Evolutionary conservation across 2,797 vertebrate species (phyloP).

Genomic region (Chaunax sp.): DNA sequence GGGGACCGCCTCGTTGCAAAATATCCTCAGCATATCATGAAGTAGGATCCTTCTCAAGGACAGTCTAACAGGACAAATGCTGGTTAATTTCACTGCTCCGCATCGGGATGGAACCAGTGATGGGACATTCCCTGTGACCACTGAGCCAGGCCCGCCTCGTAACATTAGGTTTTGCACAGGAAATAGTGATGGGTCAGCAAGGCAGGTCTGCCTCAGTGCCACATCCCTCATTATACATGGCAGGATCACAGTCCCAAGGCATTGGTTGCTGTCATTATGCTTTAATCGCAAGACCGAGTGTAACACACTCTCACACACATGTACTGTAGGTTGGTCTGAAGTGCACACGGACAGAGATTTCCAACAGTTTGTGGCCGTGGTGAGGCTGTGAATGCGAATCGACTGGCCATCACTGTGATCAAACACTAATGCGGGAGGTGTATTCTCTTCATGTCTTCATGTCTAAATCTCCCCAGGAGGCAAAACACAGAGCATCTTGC

Average conservation of each 20-base stretch:
- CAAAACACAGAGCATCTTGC: conserved; percentile 18
- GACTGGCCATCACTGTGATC: conserved; percentile 37
- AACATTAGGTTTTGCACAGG: conserved; percentile 36
- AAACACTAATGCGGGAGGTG: conserved; percentile 48
- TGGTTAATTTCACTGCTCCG: conserved; percentile 26
- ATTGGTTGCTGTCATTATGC: conserved; percentile 56
- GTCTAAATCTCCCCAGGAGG: conserved; percentile 29
- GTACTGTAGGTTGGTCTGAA: neutral
- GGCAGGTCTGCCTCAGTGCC: conserved; percentile 47
- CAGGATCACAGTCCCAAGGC: conserved; percentile 56
- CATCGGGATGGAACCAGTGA: conserved; percentile 3
- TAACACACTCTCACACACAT: conserved; percentile 27
- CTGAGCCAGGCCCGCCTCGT: conserved; percentile 13
- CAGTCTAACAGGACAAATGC: conserved; percentile 30
- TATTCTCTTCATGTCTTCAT: conserved; percentile 45
- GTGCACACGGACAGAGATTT: conserved; percentile 11
- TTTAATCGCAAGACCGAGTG: conserved; percentile 65
- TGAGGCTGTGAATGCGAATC: conserved; percentile 49
- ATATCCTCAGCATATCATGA: too few relatives aligned
- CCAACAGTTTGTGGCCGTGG: conserved; percentile 23
- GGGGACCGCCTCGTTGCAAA: too few relatives aligned
- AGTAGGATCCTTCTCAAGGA: conserved; percentile 40
- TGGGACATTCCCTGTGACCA: conserved; percentile 20
- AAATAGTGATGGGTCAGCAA: conserved; percentile 64
- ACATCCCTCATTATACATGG: conserved; percentile 68